Evolutionary conservation across 2,797 vertebrate species (phyloP), one percentile per base, ranked within the genome.

Genomic region (Acanthurus leucopareius): DNA sequence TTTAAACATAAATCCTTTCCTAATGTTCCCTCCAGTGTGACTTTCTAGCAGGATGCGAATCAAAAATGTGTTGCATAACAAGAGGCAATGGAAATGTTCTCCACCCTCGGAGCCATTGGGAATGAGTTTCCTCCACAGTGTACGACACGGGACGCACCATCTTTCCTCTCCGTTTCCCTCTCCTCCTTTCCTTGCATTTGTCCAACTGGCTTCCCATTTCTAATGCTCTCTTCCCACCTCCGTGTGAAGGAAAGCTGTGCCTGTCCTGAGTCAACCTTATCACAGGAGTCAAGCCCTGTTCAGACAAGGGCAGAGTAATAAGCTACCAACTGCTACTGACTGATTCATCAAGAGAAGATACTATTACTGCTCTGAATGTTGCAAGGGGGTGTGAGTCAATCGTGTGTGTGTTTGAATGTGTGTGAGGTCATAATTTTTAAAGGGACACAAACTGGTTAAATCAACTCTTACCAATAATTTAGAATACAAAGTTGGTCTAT

Each of bases 71-170:
- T 92, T 90, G 68, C 85, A 5, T 83, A 88, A 92, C 68, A 28
- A 51, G 72, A 86, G 69, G 19, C 83, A 78, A 84, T 83, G 86
- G 87, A 91, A 89, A 90, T 58, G 73, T 83, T 89, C 88, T 76
- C 79, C 79, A 54, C 78, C 86, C 91, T 79, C 77, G 67, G 69
- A 51, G 80, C 67, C 77, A 42, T 2, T 84, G 76, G 74, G 77
- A 86, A 77, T 38, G 59, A 57, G 72, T 86, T 90, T 90, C 82
- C 86, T 91, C 66, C 82, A 47, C 61, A 20, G 79, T 64, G 80
- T 62, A 74, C 66, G 59, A 62, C 75, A 73, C 73, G 69, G 69
- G 89, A 88, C 86, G 66, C 75, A 62, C 74, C 76, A 38, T 85
- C 69, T 65, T 84, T 85, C 79, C 73, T 77, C 79, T 83, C 62